Evolutionary conservation across 2,888 invertebrate genomes (phyloP).

Genomic region (Caenorhabditis becei): DNA sequence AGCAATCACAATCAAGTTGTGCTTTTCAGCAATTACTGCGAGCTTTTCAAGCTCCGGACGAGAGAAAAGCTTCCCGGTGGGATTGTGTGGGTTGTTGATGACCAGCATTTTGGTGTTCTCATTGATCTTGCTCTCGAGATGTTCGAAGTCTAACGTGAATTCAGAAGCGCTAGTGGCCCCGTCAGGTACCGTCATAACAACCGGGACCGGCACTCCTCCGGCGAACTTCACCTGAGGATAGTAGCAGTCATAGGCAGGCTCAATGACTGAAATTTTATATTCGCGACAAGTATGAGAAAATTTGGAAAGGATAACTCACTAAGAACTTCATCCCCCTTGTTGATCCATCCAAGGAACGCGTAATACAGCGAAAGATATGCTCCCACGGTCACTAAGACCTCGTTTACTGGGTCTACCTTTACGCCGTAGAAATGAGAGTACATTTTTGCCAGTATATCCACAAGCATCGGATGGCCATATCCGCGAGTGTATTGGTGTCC

Average conservation of each 20-base stretch:
- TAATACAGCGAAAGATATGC: conserved; percentile 96
- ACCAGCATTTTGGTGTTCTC: conserved; percentile 94
- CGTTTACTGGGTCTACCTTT: conserved; percentile 89
- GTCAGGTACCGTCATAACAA: conserved; percentile 87
- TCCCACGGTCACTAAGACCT: conserved; percentile 90
- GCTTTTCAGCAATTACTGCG: conserved; percentile 92
- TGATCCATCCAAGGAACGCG: conserved; percentile 90
- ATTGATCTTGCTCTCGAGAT: conserved; percentile 89
- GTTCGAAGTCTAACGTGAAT: conserved; percentile 91
- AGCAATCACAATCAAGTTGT: conserved; percentile 92
- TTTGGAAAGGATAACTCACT: conserved; percentile 61
- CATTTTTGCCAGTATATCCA: conserved; percentile 89
- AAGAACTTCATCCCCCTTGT: conserved; percentile 86
- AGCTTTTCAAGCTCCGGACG: conserved; percentile 85
- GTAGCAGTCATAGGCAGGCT: conserved; percentile 98
- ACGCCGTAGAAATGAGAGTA: conserved; percentile 89
- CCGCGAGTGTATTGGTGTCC: conserved; percentile 80
- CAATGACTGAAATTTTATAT: conserved; percentile 86
- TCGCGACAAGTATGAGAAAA: too few species aligned
- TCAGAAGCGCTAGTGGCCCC: conserved; percentile 83
- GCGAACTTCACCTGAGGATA: conserved; percentile 93
- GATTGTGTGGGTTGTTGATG: conserved; percentile 98
- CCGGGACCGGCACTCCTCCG: conserved; percentile 91
- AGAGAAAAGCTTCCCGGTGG: conserved; percentile 89
- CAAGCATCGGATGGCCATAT: conserved; percentile 85